Evolutionary conservation across 2,888 invertebrate genomes (phyloP).

Genomic region (Myopa tessellatipennis): DNA sequence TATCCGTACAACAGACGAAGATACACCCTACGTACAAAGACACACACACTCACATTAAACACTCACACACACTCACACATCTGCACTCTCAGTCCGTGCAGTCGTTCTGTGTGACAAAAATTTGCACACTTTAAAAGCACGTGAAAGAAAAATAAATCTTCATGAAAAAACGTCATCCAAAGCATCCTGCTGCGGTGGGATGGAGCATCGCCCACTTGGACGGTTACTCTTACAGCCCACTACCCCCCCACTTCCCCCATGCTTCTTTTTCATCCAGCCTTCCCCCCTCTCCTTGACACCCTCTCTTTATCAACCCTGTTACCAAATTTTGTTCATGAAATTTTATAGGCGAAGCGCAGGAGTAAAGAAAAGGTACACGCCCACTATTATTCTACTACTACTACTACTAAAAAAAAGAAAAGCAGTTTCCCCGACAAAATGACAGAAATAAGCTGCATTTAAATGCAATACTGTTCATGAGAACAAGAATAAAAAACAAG

Average conservation of each 20-base stretch:
- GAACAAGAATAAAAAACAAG: background rate
- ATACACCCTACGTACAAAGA: background rate
- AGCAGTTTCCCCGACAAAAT: background rate
- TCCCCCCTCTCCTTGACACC: background rate
- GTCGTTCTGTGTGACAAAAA: constrained; percentile 22
- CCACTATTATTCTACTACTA: background rate
- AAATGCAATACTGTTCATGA: constrained; percentile 7
- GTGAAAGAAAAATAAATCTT: constrained; percentile 44
- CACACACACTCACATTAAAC: background rate
- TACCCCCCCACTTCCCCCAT: too few relatives aligned
- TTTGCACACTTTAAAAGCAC: constrained; percentile 40
- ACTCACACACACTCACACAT: background rate
- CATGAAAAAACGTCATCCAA: constrained; percentile 34
- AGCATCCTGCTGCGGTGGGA: too few relatives aligned
- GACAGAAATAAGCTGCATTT: constrained; percentile 29
- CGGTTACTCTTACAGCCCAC: too few relatives aligned
- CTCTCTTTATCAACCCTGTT: background rate
- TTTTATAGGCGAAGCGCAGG: background rate
- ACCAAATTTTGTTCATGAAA: constrained; percentile 21
- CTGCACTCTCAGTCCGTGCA: background rate
- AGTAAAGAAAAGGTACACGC: background rate
- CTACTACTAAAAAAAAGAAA: background rate
- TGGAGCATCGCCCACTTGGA: too few relatives aligned
- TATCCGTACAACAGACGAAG: too few relatives aligned
- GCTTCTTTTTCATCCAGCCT: background rate